Percentiles rank a stretch among this genome's conserved stretches.
Conservation (phyloP, 2,113 vertebrate species). For the Gymnogyps californianus region DNA sequence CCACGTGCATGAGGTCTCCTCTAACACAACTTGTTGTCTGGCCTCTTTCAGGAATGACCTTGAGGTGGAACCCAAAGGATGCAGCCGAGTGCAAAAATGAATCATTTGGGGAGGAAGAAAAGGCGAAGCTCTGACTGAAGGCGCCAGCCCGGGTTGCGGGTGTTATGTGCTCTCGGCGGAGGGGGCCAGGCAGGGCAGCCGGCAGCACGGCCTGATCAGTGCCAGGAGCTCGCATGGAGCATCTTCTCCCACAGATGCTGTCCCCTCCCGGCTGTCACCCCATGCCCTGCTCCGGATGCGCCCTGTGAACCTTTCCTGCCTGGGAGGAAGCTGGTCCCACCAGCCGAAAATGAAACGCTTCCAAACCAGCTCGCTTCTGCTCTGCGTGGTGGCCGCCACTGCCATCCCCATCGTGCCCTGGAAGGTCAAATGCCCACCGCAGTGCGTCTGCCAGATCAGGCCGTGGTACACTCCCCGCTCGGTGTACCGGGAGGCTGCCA, state of each 20-base stretch:
- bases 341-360: constrained; percentile 70
- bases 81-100: neutral
- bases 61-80: neutral
- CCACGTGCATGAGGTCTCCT: rapidly evolving
- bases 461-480: constrained; percentile 93
- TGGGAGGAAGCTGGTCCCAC: neutral
- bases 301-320: neutral
- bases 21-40: neutral
- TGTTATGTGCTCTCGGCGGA: neutral
- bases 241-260: neutral
- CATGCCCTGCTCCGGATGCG: neutral
- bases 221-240: neutral
- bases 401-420: constrained; percentile 84
- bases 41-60: constrained; percentile 23
- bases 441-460: constrained; percentile 88
- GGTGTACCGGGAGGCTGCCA: constrained; percentile 85
- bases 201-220: neutral
- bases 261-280: neutral
- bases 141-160: rapidly evolving
- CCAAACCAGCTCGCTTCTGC: constrained; percentile 73
- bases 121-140: constrained; percentile 20
- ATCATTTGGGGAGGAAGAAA: neutral
- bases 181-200: neutral
- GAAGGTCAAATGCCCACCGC: constrained; percentile 81
- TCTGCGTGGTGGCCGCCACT: constrained; percentile 67